phyloP scores from a whole-genome alignment of 2,888 invertebrate genomes.

The Strigamia crassipes region DNA sequence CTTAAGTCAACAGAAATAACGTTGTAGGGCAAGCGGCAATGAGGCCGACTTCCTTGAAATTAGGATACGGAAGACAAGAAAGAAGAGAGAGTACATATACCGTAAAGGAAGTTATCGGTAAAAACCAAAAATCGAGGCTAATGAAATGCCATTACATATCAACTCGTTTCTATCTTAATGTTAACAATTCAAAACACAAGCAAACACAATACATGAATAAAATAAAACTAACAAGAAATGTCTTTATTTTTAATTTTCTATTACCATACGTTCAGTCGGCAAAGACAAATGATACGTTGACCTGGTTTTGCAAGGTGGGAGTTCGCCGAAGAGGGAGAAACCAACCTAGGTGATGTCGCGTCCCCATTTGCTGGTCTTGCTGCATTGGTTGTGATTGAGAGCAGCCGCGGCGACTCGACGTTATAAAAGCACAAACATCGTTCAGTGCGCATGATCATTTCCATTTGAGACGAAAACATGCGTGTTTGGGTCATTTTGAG shows the following conservation, averaged over 20 bases:
- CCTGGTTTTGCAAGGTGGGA: neutral
- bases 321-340: neutral
- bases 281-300: neutral
- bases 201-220: neutral
- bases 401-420: neutral
- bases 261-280: neutral
- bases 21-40: slow-evolving; percentile 2
- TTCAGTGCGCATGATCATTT: neutral
- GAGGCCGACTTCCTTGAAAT: slow-evolving; percentile 11
- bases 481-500: neutral
- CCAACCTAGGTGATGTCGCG: neutral
- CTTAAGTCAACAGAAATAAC: neutral
- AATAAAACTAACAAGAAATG: neutral
- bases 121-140: neutral
- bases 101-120: neutral
- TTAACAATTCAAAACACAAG: neutral
- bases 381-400: neutral
- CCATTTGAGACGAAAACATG: neutral
- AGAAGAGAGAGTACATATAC: neutral
- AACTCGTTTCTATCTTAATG: neutral
- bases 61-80: neutral
- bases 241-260: neutral
- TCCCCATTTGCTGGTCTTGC: neutral
- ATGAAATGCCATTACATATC: neutral
- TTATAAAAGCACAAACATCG: neutral